A percentile compares a stretch with the other conserved stretches of the same genome.
These are phyloP conservation scores for Myotis brandtii DNA, from an alignment of 2,113 vertebrate species.

Conservation along the genomic window DNA sequence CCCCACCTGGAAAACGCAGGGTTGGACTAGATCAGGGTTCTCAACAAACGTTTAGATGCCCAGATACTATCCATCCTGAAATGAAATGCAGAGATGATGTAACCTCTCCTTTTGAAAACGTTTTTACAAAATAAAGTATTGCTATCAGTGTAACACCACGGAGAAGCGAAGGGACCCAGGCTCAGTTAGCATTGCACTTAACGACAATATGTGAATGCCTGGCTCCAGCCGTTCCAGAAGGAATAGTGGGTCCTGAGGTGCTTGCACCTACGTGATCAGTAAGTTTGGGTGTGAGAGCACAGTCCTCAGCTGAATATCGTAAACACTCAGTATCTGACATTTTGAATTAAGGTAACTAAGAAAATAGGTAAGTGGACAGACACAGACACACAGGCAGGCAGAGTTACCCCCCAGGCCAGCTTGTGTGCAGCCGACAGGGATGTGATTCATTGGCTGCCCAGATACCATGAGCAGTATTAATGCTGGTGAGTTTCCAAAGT, in stretches of 20 bases:
- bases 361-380: background rate
- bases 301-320: background rate
- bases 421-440: accelerated
- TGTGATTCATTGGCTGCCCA: background rate
- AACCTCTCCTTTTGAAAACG: background rate
- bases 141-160: background rate
- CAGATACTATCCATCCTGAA: background rate
- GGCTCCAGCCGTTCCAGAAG: background rate
- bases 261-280: background rate
- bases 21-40: background rate
- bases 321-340: background rate
- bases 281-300: background rate
- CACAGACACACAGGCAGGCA: background rate
- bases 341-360: background rate
- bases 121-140: background rate
- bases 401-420: background rate
- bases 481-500: background rate
- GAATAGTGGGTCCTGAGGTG: background rate
- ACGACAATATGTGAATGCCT: background rate
- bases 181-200: background rate
- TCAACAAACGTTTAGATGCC: background rate
- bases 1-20: background rate
- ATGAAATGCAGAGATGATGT: background rate
- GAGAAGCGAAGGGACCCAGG: background rate
- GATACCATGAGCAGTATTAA: accelerated